These are phyloP conservation scores for Cyanoderma ruficeps DNA, from an alignment of 2,113 vertebrate species.

Conservation along the genomic window DNA sequence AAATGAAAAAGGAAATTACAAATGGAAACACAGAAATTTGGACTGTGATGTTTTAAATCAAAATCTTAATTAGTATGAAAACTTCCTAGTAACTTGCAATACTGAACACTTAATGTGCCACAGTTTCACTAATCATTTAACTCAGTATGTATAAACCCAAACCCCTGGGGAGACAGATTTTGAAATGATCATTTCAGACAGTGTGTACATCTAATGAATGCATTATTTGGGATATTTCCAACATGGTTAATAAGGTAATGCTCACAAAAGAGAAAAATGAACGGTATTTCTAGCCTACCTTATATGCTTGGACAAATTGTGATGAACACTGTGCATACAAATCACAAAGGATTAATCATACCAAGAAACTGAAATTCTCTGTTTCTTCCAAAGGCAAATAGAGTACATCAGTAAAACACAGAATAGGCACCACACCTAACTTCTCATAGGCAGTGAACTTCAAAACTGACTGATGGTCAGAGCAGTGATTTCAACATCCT, in stretches of 20 bases:
- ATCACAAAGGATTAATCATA: neutral
- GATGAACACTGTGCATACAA: neutral
- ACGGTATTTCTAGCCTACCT: constrained; percentile 11
- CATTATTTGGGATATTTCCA: constrained; percentile 61
- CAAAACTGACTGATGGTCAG: neutral
- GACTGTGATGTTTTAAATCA: neutral
- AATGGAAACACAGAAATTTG: constrained; percentile 5
- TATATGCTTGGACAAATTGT: constrained; percentile 14
- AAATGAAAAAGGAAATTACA: constrained; percentile 32
- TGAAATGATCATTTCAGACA: constrained; percentile 46
- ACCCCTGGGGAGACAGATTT: constrained; percentile 23
- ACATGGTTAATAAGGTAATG: constrained; percentile 54
- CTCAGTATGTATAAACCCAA: constrained; percentile 45
- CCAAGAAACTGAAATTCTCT: neutral
- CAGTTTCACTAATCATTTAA: constrained; percentile 48
- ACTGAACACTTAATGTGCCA: neutral
- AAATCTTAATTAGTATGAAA: constrained; percentile 27
- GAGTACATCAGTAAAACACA: neutral
- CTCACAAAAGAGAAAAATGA: constrained; percentile 49
- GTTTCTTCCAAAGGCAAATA: constrained; percentile 12
- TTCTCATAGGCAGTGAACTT: neutral
- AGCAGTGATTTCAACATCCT: neutral
- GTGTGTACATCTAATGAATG: constrained; percentile 43
- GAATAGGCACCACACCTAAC: neutral
- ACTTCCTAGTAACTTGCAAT: neutral